Evolutionary conservation across 2,888 invertebrate genomes (phyloP), one percentile per base, ranked within the genome.

Genomic region (Enchytraeus crypticus): DNA sequence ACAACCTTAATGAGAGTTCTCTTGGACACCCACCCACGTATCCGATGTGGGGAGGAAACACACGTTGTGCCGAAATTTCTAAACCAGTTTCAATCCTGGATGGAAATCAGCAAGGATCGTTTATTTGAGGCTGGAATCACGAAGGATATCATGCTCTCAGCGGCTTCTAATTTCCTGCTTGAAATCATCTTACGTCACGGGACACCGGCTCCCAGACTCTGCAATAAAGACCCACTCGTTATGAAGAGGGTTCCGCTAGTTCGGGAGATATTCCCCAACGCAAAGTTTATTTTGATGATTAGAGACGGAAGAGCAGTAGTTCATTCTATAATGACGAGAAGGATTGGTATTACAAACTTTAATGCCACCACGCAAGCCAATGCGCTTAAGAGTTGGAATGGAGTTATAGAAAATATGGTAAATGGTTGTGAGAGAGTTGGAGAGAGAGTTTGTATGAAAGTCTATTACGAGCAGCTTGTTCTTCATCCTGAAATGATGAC

Each of bases 211-310:
- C 87, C 90, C 64, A 84, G 95, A 56, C 85, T 97, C 66, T 98
- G 98, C 84, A 98, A 98, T 84, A 98, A 98, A 82, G 98, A 98
- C 82, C 98, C 98, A 57, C 87, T 98, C 70, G 95, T 95, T 62
- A 85, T 98, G 70, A 96, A 96, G 82, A 92, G 93, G 85, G 92
- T 93, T 75, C 87, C 88, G 57, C 97, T 92, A 80, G 87, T 99
- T 72, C 85, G 90, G 66, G 89, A 91, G 77, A 83, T 98, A 64
- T 99, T 98, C 82, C 97, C 98, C 53, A 92, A 93, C 78, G 89
- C 95, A 62, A 96, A 95, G 82, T 98, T 95, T 82, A 84, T 98
- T 72, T 90, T 97, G 81, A 95, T 97, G 93, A 88, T 97, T 72
- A 87, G 98, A 67, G 98, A 98, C 80, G 97, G 97, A 29, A 86